Base-by-base conservation (phyloP, 2,113 vertebrate species). In the Leucopsar rothschildi region DNA sequence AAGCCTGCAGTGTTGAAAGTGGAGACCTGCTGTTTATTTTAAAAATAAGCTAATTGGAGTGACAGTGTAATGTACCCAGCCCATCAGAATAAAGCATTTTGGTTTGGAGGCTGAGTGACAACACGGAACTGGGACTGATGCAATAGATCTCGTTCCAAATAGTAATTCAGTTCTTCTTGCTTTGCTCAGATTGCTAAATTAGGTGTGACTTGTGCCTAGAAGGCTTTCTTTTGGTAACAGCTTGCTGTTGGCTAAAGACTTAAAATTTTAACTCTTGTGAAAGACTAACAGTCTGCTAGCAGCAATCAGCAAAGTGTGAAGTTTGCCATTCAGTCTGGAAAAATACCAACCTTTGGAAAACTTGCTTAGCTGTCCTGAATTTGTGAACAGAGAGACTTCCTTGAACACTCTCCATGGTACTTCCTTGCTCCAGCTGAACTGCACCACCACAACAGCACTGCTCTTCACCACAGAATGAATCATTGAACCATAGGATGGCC, bases 191-290 rank as follows among this genome's bases (percentile, higher is more conserved):
- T 96, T 96, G 88, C 90, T 95, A 93, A 96, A 94, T 88, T 93
- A 97, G 92, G 94, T 96, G 95, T 92, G 94, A 97, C 68, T 95
- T 96, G 86, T 17, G 88, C 88, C 96, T 88, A 92, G 92, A 86
- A 95, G 94, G 92, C 80, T 78, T 83, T 86, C 5, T 0, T 94
- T 88, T 88, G 86, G 82, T 92, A 94, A 95, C 72, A 90, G 83
- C 83, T 92, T 90, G 79, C 80, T 92, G 33, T 75, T 95, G 80
- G 80, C 91, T 70, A 31, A 53, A 90, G 76, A 70, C 82, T 61
- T 82, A 69, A 83, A 86, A 72, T 28, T 80, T 94, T 81, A 88
- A 83, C 64, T 90, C 80, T 88, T 94, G 50, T 0, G 0, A 88
- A 95, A 86, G 55, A 81, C 65, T 61, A 82, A 75, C 60, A 86